A percentile compares a stretch with the other conserved stretches of the same genome.
These are phyloP conservation scores for Moxostoma hubbsi DNA, from an alignment of 2,797 vertebrate species.

Conservation along the genomic window DNA sequence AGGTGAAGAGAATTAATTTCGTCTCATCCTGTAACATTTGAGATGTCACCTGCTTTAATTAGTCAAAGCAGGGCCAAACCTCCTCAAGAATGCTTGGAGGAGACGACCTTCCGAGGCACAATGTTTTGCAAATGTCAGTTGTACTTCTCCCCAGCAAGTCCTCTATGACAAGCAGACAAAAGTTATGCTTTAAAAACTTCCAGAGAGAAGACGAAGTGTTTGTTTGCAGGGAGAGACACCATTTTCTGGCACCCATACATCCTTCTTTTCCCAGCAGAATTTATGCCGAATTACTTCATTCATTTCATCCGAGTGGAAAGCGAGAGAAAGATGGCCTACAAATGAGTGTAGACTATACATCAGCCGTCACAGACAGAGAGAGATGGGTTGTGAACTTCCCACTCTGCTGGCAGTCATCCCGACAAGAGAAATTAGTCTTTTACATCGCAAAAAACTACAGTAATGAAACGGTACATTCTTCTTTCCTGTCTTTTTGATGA, in stretches of 20 bases:
- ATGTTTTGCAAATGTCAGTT: slow-evolving; percentile 15
- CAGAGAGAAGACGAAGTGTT: neutral
- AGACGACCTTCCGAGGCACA: neutral
- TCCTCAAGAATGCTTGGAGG: neutral
- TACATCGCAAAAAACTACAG: slow-evolving; percentile 13
- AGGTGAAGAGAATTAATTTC: neutral
- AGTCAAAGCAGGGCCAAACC: neutral
- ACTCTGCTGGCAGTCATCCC: slow-evolving; percentile 1
- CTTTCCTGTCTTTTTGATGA: slow-evolving; percentile 12
- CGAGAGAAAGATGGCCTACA: slow-evolving; percentile 34
- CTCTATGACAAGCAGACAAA: neutral
- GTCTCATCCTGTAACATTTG: neutral
- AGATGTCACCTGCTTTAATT: neutral
- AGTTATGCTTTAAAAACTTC: neutral
- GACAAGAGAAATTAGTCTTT: slow-evolving; percentile 30
- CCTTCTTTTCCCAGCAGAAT: slow-evolving; percentile 40
- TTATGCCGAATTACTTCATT: slow-evolving; percentile 61
- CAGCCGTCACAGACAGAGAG: slow-evolving; percentile 38
- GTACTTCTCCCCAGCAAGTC: neutral
- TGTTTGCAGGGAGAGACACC: slow-evolving; percentile 1
- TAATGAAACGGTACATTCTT: slow-evolving; percentile 7
- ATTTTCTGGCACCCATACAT: slow-evolving; percentile 16
- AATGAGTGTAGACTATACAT: slow-evolving; percentile 51
- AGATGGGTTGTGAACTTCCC: slow-evolving; percentile 3
- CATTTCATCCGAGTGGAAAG: slow-evolving; percentile 58